These are phyloP conservation scores for Brachionus paranguensis DNA, from an alignment of 1,140 invertebrate genomes.

Conservation along the genomic window DNA sequence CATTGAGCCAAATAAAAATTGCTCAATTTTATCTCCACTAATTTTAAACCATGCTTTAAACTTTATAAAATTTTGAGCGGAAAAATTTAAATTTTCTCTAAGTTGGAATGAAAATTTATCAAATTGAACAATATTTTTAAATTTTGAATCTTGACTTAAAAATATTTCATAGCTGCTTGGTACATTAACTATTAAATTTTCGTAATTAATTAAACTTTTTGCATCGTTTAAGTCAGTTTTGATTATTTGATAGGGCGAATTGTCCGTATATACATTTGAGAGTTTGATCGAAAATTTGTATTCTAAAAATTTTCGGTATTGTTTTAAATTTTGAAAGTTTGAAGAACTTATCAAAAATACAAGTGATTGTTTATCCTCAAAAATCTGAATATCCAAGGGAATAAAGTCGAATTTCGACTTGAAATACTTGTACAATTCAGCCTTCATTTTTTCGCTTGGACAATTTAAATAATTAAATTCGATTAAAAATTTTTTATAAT, in stretches of 20 bases:
- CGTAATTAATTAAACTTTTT: not conserved
- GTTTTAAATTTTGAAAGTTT: not conserved
- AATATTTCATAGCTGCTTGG: not conserved
- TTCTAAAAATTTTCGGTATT: not conserved
- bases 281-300: not conserved
- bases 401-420: not conserved
- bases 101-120: not conserved
- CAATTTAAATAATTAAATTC: not conserved
- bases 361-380: not conserved
- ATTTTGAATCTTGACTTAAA: not conserved
- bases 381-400: not conserved
- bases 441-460: not conserved
- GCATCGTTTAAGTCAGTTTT: not conserved
- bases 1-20: not conserved
- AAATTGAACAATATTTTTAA: not conserved
- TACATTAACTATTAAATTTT: not conserved
- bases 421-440: not conserved
- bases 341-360: not conserved
- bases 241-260: not conserved
- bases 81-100: slow-evolving; percentile 7
- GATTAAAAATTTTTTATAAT: not conserved
- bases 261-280: not conserved
- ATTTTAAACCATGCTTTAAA: not conserved
- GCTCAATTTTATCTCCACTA: not conserved
- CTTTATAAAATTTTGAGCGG: not conserved